Percentiles rank a stretch among this genome's conserved stretches.
Evolutionary conservation across 1,140 invertebrate species (phyloP).

Genomic region (Drosophila serrata): DNA sequence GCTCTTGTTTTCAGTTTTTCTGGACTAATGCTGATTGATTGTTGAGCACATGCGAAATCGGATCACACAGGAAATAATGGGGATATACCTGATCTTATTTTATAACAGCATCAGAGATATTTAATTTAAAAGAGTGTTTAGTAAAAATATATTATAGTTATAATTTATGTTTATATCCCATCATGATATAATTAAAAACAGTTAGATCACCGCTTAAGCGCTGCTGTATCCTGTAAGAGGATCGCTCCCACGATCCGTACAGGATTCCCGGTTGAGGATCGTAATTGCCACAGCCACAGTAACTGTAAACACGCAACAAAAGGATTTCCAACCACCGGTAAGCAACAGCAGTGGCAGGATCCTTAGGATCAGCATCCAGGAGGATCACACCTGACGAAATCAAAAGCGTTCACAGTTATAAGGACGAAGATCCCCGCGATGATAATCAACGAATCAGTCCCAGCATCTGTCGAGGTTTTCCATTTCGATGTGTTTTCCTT

Average conservation of each 20-base stretch:
- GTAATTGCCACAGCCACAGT: constrained; percentile 64
- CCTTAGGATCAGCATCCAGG: constrained; percentile 1
- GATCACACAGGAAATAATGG: not conserved
- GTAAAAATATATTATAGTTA: not conserved
- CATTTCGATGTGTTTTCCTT: constrained; percentile 52
- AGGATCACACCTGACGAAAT: constrained; percentile 74
- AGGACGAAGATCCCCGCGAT: constrained; percentile 51
- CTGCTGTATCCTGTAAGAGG: constrained; percentile 65
- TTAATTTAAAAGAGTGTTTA: not conserved
- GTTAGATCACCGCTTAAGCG: constrained; percentile 49
- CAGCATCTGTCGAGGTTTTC: constrained; percentile 73
- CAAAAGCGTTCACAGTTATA: constrained; percentile 80
- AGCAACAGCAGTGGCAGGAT: constrained; percentile 54
- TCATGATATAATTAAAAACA: constrained; percentile 63
- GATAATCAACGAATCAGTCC: constrained; percentile 67
- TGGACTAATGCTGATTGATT: constrained; percentile 81
- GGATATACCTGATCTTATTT: not conserved
- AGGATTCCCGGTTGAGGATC: constrained; percentile 13
- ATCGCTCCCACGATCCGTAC: constrained; percentile 65
- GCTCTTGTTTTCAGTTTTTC: constrained; percentile 73
- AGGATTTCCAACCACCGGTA: constrained; percentile 72
- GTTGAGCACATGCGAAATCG: constrained; percentile 62
- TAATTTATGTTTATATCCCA: too few relatives aligned
- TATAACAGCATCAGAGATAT: too few relatives aligned
- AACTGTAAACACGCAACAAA: constrained; percentile 79